Conservation (phyloP, 2,888 invertebrate species). For the Gerris lacustris region DNA sequence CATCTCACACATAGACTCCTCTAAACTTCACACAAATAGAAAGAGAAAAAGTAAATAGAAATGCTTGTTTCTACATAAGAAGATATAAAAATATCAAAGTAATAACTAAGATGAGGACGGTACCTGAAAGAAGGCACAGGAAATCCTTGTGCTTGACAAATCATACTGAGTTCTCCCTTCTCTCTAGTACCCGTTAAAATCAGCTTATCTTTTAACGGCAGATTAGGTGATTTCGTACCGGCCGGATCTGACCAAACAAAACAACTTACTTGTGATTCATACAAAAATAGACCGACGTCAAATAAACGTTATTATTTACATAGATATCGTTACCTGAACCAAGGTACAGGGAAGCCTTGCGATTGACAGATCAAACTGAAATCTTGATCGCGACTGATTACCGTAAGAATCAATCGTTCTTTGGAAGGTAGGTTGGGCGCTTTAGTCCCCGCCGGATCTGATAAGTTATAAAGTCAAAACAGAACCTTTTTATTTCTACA, state of each 20-base stretch:
- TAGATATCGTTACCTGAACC: slow-evolving; percentile 47
- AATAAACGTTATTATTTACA: background rate
- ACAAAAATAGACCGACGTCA: background rate
- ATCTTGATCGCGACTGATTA: slow-evolving; percentile 9
- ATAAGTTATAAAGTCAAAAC: slow-evolving; percentile 11
- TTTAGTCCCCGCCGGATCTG: slow-evolving; percentile 44
- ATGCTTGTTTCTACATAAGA: too few relatives aligned
- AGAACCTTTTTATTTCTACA: background rate
- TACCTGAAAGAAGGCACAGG: slow-evolving; percentile 48
- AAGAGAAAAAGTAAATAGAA: too few relatives aligned
- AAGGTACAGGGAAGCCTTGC: slow-evolving; percentile 55
- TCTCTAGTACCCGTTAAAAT: slow-evolving; percentile 16
- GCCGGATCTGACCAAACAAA: slow-evolving; percentile 18
- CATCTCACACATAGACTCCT: too few relatives aligned
- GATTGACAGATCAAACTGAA: slow-evolving; percentile 50
- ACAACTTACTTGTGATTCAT: background rate
- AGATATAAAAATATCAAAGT: too few relatives aligned
- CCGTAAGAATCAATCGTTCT: slow-evolving; percentile 19
- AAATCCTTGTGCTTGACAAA: slow-evolving; percentile 47
- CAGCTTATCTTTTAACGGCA: slow-evolving; percentile 19
- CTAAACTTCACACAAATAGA: too few relatives aligned
- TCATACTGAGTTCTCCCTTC: slow-evolving; percentile 29
- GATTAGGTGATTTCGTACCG: slow-evolving; percentile 22
- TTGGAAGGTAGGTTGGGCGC: slow-evolving; percentile 45
- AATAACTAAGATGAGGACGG: slow-evolving; percentile 7